Conservation (phyloP, 23 tunicate genomes). For the Halocynthia aurantium region DNA sequence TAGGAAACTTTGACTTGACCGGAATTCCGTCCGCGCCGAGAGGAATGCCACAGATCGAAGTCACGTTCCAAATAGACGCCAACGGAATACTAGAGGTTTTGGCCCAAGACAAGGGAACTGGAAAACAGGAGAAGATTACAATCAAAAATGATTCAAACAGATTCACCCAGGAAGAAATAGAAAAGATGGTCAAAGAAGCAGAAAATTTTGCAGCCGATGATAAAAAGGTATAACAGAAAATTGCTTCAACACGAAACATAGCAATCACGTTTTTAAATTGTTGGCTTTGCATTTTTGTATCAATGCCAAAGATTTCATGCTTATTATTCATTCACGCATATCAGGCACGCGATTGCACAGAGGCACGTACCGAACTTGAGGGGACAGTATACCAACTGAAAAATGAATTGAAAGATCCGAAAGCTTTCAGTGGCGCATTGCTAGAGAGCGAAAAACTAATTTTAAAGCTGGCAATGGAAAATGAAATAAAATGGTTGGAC, state of each 20-base stretch:
- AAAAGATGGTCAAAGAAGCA: constrained; percentile 46
- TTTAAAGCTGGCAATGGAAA: constrained; percentile 7
- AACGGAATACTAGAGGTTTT: constrained; percentile 40
- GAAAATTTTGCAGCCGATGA: constrained; percentile 54
- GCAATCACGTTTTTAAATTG: background rate
- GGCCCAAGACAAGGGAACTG: constrained; percentile 63
- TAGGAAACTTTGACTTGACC: constrained; percentile 15
- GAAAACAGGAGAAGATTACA: constrained; percentile 47
- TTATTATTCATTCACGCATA: background rate
- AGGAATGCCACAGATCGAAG: constrained; percentile 34
- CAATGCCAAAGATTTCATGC: too few relatives aligned
- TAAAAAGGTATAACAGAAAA: constrained; percentile 17
- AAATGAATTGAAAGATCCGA: constrained; percentile 28
- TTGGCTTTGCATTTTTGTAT: background rate
- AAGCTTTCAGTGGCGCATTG: constrained; percentile 14
- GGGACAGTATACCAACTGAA: constrained; percentile 5
- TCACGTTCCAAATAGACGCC: constrained; percentile 34
- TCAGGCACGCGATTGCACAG: constrained; percentile 28
- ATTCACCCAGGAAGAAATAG: constrained; percentile 47
- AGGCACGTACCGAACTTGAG: constrained; percentile 25
- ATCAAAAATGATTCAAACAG: constrained; percentile 45
- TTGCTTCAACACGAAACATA: background rate
- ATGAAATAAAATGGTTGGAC: constrained; percentile 33
- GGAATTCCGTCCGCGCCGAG: constrained; percentile 9
- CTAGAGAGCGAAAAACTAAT: constrained; percentile 18